Evolutionary conservation across 2,113 vertebrate genomes (phyloP).

Genomic region (Cyphotilapia sp.): DNA sequence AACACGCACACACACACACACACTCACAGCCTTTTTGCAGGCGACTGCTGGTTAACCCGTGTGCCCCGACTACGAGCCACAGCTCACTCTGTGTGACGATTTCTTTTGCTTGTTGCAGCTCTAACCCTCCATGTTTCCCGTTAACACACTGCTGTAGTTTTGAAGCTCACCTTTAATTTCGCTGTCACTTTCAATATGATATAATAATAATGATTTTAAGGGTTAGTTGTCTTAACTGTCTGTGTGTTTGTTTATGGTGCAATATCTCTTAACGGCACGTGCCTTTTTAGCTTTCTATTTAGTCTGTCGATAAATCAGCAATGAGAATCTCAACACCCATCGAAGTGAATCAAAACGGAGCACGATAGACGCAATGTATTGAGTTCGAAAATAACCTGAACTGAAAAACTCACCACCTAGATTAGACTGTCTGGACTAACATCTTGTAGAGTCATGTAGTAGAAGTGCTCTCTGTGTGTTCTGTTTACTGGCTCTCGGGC

Average conservation of each 20-base stretch:
- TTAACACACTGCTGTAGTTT: constrained; percentile 64
- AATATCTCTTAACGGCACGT: constrained; percentile 72
- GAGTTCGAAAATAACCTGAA: constrained; percentile 47
- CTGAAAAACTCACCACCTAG: constrained; percentile 55
- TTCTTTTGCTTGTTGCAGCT: constrained; percentile 47
- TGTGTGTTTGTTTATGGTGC: constrained; percentile 74
- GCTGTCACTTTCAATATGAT: constrained; percentile 51
- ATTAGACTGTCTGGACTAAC: constrained; percentile 65
- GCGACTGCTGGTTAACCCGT: constrained; percentile 6
- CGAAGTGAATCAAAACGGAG: constrained; percentile 62
- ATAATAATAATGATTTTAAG: constrained; percentile 57
- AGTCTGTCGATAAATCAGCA: constrained; percentile 63
- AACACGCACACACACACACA: not conserved
- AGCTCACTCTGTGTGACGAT: constrained; percentile 32
- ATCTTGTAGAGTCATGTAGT: constrained; percentile 54
- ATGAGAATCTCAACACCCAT: constrained; percentile 48
- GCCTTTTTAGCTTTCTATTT: constrained; percentile 76
- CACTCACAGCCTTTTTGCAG: constrained; percentile 27
- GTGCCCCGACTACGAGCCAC: constrained; percentile 31
- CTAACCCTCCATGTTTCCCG: constrained; percentile 42
- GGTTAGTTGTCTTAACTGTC: constrained; percentile 63
- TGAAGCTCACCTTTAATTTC: constrained; percentile 47
- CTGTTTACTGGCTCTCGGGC: constrained; percentile 46
- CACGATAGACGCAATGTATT: constrained; percentile 55
- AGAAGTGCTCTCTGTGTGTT: constrained; percentile 59